These are phyloP conservation scores for Malthinus seriepunctatus DNA, from an alignment of 2,888 invertebrate genomes.

Conservation along the genomic window DNA sequence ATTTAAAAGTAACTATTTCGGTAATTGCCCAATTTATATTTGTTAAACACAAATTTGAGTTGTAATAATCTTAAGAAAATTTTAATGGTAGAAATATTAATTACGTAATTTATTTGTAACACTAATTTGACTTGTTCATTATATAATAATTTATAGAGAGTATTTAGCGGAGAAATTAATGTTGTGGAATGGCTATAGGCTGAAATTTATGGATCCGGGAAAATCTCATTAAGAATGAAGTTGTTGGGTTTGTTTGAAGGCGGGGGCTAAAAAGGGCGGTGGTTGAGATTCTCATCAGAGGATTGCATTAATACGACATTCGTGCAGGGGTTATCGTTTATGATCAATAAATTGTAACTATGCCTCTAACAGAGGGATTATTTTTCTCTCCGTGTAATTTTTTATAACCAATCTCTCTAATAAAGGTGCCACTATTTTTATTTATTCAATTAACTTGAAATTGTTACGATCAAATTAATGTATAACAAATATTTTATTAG, in stretches of 20 bases:
- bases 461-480: no score
- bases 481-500: no score
- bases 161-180: slow-evolving; percentile 58
- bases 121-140: slow-evolving; percentile 55
- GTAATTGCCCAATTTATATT: slow-evolving; percentile 12
- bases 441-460: no score
- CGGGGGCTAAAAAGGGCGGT: slow-evolving; percentile 20
- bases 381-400: slow-evolving; percentile 6
- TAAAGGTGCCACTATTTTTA: no score
- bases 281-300: slow-evolving; percentile 24
- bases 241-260: slow-evolving; percentile 52
- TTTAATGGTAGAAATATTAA: slow-evolving; percentile 43
- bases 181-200: slow-evolving; percentile 57
- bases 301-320: slow-evolving; percentile 28
- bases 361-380: neutral
- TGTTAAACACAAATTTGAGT: slow-evolving; percentile 1
- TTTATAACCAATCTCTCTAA: neutral
- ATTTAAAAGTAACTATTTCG: neutral
- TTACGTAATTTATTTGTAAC: slow-evolving; percentile 52
- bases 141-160: slow-evolving; percentile 56
- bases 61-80: slow-evolving; percentile 12
- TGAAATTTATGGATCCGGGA: slow-evolving; percentile 58
- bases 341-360: slow-evolving; percentile 25
- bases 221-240: slow-evolving; percentile 58
- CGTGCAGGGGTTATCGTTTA: slow-evolving; percentile 21